Conservation (phyloP, 53 echinoderm and acorn worm genomes). For the Arbacia lixula region DNA sequence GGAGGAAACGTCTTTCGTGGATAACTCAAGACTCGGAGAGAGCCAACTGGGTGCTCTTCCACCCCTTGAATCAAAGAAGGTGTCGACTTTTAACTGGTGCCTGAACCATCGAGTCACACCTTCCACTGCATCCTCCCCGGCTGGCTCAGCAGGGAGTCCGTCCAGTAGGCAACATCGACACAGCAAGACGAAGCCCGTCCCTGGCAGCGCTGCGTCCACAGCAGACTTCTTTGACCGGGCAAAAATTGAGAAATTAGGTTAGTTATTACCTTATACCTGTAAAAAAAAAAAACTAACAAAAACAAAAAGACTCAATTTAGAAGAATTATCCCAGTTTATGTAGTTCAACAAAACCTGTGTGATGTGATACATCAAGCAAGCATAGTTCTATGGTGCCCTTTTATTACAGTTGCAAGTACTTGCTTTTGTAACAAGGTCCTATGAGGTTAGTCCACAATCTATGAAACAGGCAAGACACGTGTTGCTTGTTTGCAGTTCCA, state of each 20-base stretch:
- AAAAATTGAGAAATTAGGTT: constrained; percentile 78
- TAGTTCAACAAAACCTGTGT: too few species aligned
- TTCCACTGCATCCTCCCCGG: constrained; percentile 48
- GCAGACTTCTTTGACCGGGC: constrained; percentile 81
- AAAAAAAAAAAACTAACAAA: too few species aligned
- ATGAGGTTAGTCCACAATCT: too few species aligned
- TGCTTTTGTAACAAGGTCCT: too few species aligned
- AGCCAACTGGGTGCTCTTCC: constrained; percentile 31
- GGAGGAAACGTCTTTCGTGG: constrained; percentile 12
- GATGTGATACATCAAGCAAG: too few species aligned
- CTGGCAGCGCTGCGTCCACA: constrained; percentile 60
- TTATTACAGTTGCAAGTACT: too few species aligned
- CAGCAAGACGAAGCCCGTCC: constrained; percentile 27
- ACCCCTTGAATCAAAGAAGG: constrained; percentile 54
- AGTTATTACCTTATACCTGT: constrained; percentile 14
- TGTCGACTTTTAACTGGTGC: constrained; percentile 84
- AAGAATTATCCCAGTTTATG: too few species aligned
- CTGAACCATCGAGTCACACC: constrained; percentile 75
- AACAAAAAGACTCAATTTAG: too few species aligned
- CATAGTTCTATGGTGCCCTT: too few species aligned
- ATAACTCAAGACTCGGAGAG: neutral
- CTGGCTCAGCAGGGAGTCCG: constrained; percentile 53
- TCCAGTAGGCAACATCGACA: constrained; percentile 63
- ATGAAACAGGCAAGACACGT: too few species aligned
- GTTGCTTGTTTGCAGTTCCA: too few species aligned